Evolutionary conservation across 2,888 invertebrate genomes (phyloP).

Genomic region (Tetragonisca angustula): DNA sequence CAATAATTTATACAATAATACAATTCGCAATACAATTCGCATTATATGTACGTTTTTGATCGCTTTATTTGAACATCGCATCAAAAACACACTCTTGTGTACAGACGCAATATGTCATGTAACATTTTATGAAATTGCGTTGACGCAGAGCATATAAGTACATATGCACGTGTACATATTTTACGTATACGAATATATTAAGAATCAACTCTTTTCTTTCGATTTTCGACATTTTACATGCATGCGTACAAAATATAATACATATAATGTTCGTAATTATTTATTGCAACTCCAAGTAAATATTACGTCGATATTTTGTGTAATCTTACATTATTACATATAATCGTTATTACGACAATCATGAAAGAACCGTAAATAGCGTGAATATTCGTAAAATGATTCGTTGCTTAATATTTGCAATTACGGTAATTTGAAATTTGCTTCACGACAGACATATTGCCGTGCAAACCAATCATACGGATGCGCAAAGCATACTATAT

Average conservation of each 20-base stretch:
- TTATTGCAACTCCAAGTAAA: too few species aligned
- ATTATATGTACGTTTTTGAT: conserved; percentile 18
- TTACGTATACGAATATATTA: neutral
- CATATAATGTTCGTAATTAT: neutral
- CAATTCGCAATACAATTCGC: conserved; percentile 5
- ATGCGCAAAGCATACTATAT: conserved; percentile 22
- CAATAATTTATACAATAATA: conserved; percentile 9
- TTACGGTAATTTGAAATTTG: conserved; percentile 27
- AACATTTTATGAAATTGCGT: neutral
- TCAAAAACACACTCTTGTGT: neutral
- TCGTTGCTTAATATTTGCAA: neutral
- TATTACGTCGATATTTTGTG: too few species aligned
- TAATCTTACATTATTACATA: too few species aligned
- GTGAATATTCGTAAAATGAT: neutral
- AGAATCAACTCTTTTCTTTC: neutral
- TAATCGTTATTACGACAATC: neutral
- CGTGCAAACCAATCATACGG: conserved; percentile 31
- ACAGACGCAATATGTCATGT: neutral
- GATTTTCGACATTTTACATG: neutral
- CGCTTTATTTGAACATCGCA: neutral
- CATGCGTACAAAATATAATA: neutral
- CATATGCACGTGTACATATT: neutral
- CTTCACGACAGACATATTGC: conserved; percentile 34
- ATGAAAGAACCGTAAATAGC: neutral
- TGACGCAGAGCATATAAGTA: neutral